Evolutionary conservation across 2,888 invertebrate genomes (phyloP), one percentile per base, ranked within the genome.

Genomic region (Eutolmus rufibarbis): DNA sequence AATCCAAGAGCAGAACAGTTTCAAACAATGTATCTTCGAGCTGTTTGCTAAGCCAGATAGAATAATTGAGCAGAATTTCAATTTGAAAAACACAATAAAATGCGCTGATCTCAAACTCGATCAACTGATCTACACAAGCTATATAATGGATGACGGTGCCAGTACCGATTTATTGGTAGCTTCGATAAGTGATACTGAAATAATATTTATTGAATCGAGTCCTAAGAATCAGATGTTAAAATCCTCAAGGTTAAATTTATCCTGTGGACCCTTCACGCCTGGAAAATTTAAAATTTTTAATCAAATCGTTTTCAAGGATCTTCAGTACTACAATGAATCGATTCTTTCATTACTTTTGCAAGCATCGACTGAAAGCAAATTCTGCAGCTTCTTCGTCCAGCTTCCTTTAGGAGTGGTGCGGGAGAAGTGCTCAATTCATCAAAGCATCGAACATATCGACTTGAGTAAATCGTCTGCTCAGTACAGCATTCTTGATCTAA

Each of bases 1-100:
- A 82, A 94, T 97, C 12, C 97, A 98, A 91, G 96, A 97, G 89
- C 96, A 97, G 90, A 95, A 95, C 76, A 94, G 94, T 91, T 93
- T 98, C 89, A 95, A 95, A 89, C 92, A 93, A 86, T 94, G 95
- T 2, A 94, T 97, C 31, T 93, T 94, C n/a, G 93, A 94, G 86
- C 94, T 97, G 7, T 97, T 97, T 92, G 93, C 94, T 89, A 94
- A 95, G 34, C 94, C 95, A 5, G 94, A 95, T 89, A 94, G 94
- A 90, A 94, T 95, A 86, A 94, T 96, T 76, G 94, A 94, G 5
- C 93, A 94, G 89, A 94, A 95, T 90, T 96, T 96, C 89, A 94
- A 93, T 87, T 92, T 94, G 14, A 91, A 94, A 57, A 92, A 93
- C 79, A 93, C 93, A 87, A 92, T 95, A 14, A 93, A 94, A 90